Evolutionary conservation across 2,888 invertebrate genomes (phyloP), one percentile per base, ranked within the genome.

Genomic region (Dolichopus griseipennis): DNA sequence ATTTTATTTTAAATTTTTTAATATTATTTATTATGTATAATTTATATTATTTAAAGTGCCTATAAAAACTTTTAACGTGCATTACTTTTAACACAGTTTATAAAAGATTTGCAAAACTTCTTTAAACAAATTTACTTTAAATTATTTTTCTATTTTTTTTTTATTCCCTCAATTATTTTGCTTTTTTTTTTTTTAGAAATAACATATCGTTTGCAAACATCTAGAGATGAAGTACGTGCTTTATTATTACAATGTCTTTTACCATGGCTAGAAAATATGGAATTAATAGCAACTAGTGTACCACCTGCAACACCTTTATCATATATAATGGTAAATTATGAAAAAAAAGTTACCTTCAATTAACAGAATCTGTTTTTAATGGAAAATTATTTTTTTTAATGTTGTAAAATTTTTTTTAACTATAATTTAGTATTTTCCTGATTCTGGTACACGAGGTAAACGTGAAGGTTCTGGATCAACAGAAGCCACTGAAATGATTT

Each of bases 401-500:
- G 52, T 18, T 52, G 2, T 18, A 52, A n/a, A 65, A 20, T 10
- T n/a, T 66, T 63, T 64, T 20, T 63, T 61, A 33, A 1, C 61
- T 20, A 1, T 27, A 5, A 27, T 8, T 20, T 73, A 73, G 87
- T 88, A 88, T 77, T 85, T 84, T 82, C 86, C 83, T 70, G 87
- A 75, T 74, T 84, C 75, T 86, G 87, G 89, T 1, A 86, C 90
- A 62, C 87, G 90, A 68, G 83, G 85, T 7, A 85, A 92, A 21
- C 87, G 93, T 67, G 96, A 97, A 79, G 98, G 98, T 0, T 97
- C 98, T 87, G 99, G 99, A 64, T 97, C 97, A 0, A 93, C 93
- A 0, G 97, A 98, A 83, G 98, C 98, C n/a, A 99, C 98, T 0
- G 98, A 99, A 83, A 97, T 99, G 95, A 95, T 99, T 66, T 86